phyloP scores from a whole-genome alignment of 2,888 invertebrate species.

The Ectemnius lituratus region DNA sequence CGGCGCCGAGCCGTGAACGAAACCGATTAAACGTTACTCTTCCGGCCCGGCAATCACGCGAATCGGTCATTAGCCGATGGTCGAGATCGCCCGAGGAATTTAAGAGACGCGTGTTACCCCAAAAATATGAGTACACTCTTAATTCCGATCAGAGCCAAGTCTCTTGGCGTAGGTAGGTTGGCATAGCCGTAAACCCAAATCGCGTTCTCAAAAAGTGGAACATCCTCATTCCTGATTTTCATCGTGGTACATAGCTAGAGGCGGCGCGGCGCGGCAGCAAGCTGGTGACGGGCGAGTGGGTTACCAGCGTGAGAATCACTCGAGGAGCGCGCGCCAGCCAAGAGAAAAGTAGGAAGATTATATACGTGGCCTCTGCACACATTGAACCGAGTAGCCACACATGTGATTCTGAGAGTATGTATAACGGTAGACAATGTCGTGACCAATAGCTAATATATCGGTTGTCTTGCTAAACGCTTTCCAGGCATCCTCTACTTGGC shows the following conservation, averaged over 20 bases:
- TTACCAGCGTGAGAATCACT: constrained; percentile 61
- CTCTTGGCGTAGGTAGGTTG: not conserved
- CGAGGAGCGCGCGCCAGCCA: constrained; percentile 50
- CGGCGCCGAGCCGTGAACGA: constrained; percentile 3
- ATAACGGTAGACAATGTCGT: constrained; percentile 75
- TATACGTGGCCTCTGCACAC: constrained; percentile 45
- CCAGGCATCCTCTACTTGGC: constrained; percentile 50
- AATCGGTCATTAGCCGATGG: constrained; percentile 1
- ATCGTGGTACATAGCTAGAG: constrained; percentile 55
- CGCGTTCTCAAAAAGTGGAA: constrained; percentile 56
- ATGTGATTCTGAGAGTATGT: constrained; percentile 63
- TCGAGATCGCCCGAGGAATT: not conserved
- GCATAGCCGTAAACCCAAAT: constrained; percentile 5
- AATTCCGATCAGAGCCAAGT: not conserved
- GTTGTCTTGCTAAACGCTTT: constrained; percentile 67
- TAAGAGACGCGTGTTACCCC: not conserved
- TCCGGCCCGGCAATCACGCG: not conserved
- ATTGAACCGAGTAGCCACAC: not conserved
- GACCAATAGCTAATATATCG: constrained; percentile 73
- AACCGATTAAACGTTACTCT: not conserved
- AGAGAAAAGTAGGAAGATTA: constrained; percentile 60
- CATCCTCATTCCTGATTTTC: constrained; percentile 59
- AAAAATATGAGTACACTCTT: not conserved
- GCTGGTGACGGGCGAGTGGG: constrained; percentile 50
- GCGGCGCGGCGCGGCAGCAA: constrained; percentile 23